A percentile compares a stretch with the other conserved stretches of the same genome.
These are phyloP conservation scores for Phalacrocorax aristotelis DNA, from an alignment of 2,113 vertebrate species.

Conservation along the genomic window DNA sequence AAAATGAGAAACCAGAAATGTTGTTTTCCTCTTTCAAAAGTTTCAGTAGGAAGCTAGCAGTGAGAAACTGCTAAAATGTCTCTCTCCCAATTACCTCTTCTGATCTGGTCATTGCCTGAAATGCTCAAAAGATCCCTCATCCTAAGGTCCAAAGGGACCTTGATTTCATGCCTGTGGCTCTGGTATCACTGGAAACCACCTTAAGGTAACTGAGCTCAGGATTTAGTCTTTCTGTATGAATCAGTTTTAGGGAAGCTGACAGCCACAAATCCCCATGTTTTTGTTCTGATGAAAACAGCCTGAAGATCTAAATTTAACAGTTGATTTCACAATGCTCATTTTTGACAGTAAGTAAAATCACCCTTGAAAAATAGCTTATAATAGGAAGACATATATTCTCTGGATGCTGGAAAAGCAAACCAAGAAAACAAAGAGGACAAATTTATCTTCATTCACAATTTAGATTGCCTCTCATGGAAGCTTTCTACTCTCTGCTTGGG, in stretches of 20 bases:
- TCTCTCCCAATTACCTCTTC: not conserved
- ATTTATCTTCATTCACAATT: slow-evolving; percentile 20
- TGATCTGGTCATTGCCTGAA: not conserved
- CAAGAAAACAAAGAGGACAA: not conserved
- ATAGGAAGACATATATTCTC: slow-evolving; percentile 1
- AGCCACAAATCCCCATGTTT: slow-evolving; percentile 42
- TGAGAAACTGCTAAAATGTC: slow-evolving; percentile 1
- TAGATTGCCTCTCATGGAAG: not conserved
- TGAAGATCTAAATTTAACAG: slow-evolving; percentile 61
- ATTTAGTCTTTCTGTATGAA: slow-evolving; percentile 11
- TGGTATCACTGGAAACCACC: not conserved
- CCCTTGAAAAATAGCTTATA: slow-evolving; percentile 39
- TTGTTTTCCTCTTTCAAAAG: slow-evolving; percentile 56
- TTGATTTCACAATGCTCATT: slow-evolving; percentile 55
- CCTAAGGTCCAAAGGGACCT: not conserved
- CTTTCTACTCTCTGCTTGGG: not conserved
- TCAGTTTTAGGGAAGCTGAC: slow-evolving; percentile 39
- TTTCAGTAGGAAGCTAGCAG: slow-evolving; percentile 30
- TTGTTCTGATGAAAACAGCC: slow-evolving; percentile 53
- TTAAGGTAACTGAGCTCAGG: not conserved
- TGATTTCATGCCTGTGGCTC: not conserved
- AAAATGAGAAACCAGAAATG: slow-evolving; percentile 62
- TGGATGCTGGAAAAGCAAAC: not conserved
- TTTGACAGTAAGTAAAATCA: slow-evolving; percentile 47
- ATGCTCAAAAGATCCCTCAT: not conserved